Conservation (phyloP, 37 sponge, comb jelly and placozoan genomes). For the Spongilla lacustris region DNA sequence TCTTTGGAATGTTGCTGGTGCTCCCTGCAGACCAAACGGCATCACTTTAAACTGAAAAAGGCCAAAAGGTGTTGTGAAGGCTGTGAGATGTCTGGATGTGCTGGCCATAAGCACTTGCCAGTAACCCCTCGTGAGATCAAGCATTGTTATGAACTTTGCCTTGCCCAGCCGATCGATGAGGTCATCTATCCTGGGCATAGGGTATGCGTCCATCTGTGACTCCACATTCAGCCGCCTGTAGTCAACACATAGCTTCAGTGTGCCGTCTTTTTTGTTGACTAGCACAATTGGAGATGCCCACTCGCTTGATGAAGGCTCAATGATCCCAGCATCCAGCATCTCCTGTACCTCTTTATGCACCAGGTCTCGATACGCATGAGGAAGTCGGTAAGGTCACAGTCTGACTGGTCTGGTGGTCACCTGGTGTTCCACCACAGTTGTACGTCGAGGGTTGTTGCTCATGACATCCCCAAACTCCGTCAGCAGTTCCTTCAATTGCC, state of each 20-base stretch:
- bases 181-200: slow-evolving; percentile 68
- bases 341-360: slow-evolving; percentile 43
- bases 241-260: slow-evolving; percentile 56
- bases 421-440: slow-evolving; percentile 33
- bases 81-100: slow-evolving; percentile 28
- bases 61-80: slow-evolving; percentile 62
- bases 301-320: slow-evolving; percentile 54
- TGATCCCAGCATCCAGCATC: slow-evolving; percentile 38
- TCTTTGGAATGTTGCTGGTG: slow-evolving; percentile 72
- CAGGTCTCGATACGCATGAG: slow-evolving; percentile 27
- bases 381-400: slow-evolving; percentile 38
- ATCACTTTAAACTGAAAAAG: slow-evolving; percentile 64
- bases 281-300: slow-evolving; percentile 63
- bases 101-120: slow-evolving; percentile 54
- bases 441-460: slow-evolving; percentile 14
- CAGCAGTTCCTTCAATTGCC: slow-evolving; percentile 14
- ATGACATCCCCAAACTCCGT: slow-evolving; percentile 25
- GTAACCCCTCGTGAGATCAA: slow-evolving; percentile 57
- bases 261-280: slow-evolving; percentile 64
- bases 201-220: slow-evolving; percentile 55
- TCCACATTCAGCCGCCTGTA: slow-evolving; percentile 54
- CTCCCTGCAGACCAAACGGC: slow-evolving; percentile 75
- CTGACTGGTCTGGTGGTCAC: slow-evolving; percentile 35
- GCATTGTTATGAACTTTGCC: slow-evolving; percentile 37
- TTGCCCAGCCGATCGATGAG: slow-evolving; percentile 55